These are phyloP conservation scores for Botia kubotai DNA, from an alignment of 2,797 vertebrate genomes.

Conservation along the genomic window DNA sequence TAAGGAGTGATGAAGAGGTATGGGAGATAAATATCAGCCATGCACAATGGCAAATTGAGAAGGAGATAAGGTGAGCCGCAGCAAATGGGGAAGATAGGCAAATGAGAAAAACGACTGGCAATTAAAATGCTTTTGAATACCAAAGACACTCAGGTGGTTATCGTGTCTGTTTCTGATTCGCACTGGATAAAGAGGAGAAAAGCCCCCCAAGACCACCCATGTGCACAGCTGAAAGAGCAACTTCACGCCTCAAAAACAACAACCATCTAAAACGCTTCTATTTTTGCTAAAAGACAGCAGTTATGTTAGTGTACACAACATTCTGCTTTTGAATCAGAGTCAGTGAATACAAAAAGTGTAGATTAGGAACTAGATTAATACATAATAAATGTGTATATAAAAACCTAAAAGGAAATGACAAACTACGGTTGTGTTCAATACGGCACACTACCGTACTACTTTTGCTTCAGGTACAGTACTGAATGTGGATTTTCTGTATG, in stretches of 20 bases:
- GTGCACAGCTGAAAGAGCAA: not conserved
- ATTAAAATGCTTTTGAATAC: constrained; percentile 37
- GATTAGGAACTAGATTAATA: not conserved
- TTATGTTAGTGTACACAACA: not conserved
- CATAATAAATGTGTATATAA: not conserved
- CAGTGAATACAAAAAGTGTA: not conserved
- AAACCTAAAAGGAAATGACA: not conserved
- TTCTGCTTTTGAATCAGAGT: not conserved
- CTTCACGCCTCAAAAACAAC: constrained; percentile 12
- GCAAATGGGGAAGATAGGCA: constrained; percentile 61
- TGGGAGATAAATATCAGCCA: constrained; percentile 25
- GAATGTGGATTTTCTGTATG: no score
- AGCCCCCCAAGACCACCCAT: not conserved
- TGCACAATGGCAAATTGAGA: constrained; percentile 45
- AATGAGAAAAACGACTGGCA: constrained; percentile 51
- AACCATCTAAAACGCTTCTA: not conserved
- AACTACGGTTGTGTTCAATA: no score
- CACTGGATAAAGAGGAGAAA: constrained; percentile 14
- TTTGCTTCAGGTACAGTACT: no score
- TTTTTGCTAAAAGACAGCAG: not conserved
- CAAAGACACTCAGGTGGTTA: not conserved
- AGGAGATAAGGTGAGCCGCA: constrained; percentile 26
- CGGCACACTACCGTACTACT: no score
- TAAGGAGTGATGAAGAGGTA: not conserved
- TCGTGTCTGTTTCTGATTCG: constrained; percentile 14